Evolutionary conservation across 2,113 vertebrate species (phyloP).

Genomic region (Lonchura striata): DNA sequence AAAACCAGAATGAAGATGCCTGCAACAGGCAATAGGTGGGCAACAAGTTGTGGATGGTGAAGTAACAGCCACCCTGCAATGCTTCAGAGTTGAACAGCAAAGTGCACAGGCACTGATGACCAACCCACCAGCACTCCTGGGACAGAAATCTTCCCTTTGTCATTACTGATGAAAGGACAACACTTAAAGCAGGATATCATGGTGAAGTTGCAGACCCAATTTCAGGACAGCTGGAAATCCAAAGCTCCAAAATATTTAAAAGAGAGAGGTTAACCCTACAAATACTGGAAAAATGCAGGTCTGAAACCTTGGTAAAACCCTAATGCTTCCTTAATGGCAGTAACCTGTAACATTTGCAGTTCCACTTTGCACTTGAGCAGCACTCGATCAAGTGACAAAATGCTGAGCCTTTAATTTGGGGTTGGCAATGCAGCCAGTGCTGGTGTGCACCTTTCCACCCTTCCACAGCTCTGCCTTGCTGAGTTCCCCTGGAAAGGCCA

Average conservation of each 20-base stretch:
- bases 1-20: background rate
- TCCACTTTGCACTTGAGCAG: background rate
- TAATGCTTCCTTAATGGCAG: background rate
- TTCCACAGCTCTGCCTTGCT: background rate
- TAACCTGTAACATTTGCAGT: background rate
- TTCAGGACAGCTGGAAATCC: background rate
- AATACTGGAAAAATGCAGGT: fast-evolving
- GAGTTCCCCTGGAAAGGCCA: background rate
- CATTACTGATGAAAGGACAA: background rate
- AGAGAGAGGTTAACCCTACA: background rate
- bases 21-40: background rate
- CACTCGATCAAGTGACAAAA: background rate
- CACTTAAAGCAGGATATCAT: background rate
- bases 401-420: background rate
- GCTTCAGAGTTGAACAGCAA: background rate
- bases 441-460: background rate
- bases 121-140: background rate
- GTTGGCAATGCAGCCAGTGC: background rate
- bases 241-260: background rate
- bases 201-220: background rate
- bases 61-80: background rate
- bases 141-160: background rate
- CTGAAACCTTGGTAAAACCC: background rate
- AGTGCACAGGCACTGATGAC: background rate
- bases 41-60: fast-evolving